Percentiles rank a stretch among this genome's conserved stretches.
phyloP scores from a whole-genome alignment of 2,797 vertebrate genomes.

The Ctenosaura bakeri region DNA sequence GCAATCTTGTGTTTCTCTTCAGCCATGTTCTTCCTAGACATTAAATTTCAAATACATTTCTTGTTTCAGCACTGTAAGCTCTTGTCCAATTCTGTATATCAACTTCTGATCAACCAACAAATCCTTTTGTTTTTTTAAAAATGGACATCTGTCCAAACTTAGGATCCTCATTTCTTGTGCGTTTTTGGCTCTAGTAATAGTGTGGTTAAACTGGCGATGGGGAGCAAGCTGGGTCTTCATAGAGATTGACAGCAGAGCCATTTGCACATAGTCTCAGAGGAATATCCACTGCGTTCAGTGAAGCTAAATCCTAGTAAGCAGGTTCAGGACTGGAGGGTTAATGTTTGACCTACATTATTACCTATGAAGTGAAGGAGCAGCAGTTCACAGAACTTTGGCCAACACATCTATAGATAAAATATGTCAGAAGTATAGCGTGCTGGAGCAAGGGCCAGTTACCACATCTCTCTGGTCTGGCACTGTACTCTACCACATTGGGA shows the following conservation, averaged over 20 bases:
- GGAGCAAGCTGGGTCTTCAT: not conserved
- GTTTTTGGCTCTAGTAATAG: not conserved
- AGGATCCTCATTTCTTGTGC: not conserved
- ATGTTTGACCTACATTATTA: constrained; percentile 1
- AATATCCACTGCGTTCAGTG: not conserved
- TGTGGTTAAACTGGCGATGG: not conserved
- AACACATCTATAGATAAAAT: not conserved
- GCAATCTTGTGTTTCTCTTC: not conserved
- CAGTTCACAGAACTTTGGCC: not conserved
- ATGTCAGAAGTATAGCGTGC: not conserved
- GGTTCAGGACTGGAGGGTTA: not conserved
- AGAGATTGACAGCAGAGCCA: not conserved
- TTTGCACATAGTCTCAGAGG: not conserved
- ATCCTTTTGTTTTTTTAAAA: too few relatives aligned
- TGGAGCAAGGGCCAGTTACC: not conserved
- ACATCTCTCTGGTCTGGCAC: not conserved
- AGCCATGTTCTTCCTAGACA: not conserved
- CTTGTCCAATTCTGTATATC: not conserved
- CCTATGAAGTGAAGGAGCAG: not conserved
- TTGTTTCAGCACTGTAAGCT: not conserved
- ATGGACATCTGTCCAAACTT: not conserved
- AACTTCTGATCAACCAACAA: too few relatives aligned
- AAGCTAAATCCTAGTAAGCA: not conserved
- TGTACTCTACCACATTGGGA: not conserved
- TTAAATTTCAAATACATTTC: not conserved